Percentiles rank a stretch among this genome's conserved stretches.
Evolutionary conservation across 2,113 vertebrate genomes (phyloP).

Genomic region (Platysteira castanea): DNA sequence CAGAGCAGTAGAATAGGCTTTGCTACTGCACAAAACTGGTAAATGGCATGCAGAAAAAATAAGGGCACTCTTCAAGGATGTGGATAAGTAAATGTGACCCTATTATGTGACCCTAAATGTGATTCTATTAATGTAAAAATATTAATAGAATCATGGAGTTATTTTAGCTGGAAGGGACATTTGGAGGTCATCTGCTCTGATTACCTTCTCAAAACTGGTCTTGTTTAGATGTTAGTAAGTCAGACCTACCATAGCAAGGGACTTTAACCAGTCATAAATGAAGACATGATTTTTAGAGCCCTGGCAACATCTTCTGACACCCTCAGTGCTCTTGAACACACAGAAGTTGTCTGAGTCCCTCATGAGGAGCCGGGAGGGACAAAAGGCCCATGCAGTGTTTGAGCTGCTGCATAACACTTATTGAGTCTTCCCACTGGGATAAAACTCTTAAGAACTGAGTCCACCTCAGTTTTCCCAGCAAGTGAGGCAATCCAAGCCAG

Average conservation of each 20-base stretch:
- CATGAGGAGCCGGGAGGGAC: background rate
- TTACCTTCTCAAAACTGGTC: background rate
- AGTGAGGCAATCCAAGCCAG: background rate
- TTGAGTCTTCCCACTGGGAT: background rate
- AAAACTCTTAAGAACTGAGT: background rate
- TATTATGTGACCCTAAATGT: no score
- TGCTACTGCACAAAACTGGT: background rate
- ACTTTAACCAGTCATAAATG: background rate
- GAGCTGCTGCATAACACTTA: background rate
- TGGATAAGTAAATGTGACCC: background rate
- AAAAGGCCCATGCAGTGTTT: background rate
- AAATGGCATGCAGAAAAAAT: background rate
- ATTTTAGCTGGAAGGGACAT: background rate
- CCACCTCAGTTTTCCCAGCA: background rate
- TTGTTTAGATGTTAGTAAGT: background rate
- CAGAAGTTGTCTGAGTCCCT: background rate
- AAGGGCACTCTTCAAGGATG: background rate
- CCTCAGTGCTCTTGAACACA: background rate
- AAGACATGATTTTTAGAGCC: background rate
- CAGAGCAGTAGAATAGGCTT: background rate
- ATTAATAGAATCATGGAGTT: background rate
- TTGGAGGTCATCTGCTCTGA: background rate
- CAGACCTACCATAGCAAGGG: rapidly evolving
- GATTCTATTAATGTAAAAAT: no score
- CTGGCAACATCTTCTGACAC: background rate